These are phyloP conservation scores for Diorhabda sublineata DNA, from an alignment of 1,140 invertebrate genomes.

Conservation along the genomic window DNA sequence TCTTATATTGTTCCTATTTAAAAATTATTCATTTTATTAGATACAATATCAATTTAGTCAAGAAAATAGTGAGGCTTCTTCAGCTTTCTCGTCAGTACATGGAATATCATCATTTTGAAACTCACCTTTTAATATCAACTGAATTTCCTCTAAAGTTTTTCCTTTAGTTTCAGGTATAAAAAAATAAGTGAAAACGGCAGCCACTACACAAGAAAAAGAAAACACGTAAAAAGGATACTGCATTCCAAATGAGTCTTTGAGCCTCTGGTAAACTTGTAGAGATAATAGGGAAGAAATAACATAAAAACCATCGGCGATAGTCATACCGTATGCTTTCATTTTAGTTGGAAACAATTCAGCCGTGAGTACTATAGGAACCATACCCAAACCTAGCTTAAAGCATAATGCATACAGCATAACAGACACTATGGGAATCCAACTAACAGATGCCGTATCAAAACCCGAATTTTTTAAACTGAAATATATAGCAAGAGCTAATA, in stretches of 20 bases:
- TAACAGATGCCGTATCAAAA: constrained; percentile 24
- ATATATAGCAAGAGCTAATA: constrained; percentile 38
- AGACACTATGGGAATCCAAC: constrained; percentile 40
- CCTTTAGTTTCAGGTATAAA: constrained; percentile 76
- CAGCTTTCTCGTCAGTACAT: too few relatives aligned
- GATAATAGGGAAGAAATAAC: constrained; percentile 56
- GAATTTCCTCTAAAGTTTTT: constrained; percentile 69
- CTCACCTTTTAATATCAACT: constrained; percentile 43
- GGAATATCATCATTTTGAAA: too few relatives aligned
- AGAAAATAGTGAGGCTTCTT: too few relatives aligned
- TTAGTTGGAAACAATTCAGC: constrained; percentile 63
- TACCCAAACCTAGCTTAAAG: constrained; percentile 43
- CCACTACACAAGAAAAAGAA: constrained; percentile 55
- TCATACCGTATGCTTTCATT: constrained; percentile 52
- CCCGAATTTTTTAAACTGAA: constrained; percentile 39
- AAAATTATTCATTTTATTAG: too few relatives aligned
- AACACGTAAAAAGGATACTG: constrained; percentile 66
- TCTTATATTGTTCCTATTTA: too few relatives aligned
- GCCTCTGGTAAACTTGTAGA: constrained; percentile 58
- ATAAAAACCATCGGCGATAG: constrained; percentile 39
- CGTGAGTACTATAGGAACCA: constrained; percentile 70
- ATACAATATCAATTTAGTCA: too few relatives aligned
- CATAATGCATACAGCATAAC: constrained; percentile 40
- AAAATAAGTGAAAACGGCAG: constrained; percentile 58
- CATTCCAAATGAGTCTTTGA: constrained; percentile 50